Conservation (phyloP, 2,888 invertebrate genomes). For the Gnatocerus cornutus region DNA sequence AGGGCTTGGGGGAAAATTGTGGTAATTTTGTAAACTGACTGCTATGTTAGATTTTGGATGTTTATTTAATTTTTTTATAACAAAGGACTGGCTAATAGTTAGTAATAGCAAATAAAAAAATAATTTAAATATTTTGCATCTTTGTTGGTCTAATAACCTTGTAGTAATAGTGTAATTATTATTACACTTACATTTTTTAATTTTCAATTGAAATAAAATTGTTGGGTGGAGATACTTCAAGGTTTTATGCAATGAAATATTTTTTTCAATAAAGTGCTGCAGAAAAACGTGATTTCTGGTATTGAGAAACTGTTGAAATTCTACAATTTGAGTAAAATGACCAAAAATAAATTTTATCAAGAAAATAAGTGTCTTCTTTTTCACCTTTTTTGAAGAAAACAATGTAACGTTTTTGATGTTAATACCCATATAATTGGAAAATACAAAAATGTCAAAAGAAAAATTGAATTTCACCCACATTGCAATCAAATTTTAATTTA, state of each 20-base stretch:
- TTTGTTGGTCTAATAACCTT: conserved; percentile 1
- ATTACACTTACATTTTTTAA: conserved; percentile 35
- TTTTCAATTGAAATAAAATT: conserved; percentile 40
- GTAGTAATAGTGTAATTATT: conserved; percentile 27
- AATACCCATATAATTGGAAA: too few species aligned
- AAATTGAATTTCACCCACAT: too few species aligned
- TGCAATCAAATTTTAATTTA: too few species aligned
- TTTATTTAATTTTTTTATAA: conserved; percentile 24
- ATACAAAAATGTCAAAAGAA: too few species aligned
- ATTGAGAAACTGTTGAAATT: conserved; percentile 1
- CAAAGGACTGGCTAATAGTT: background rate
- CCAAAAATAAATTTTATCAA: too few species aligned
- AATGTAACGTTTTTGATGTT: too few species aligned
- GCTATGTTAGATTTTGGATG: conserved; percentile 28
- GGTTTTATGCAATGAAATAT: conserved; percentile 7
- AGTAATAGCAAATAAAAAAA: conserved; percentile 27
- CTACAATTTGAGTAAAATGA: background rate
- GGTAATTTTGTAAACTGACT: conserved; percentile 27
- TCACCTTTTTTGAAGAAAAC: too few species aligned
- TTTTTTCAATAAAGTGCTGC: conserved; percentile 17
- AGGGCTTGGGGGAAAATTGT: conserved; percentile 37
- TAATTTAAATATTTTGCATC: background rate
- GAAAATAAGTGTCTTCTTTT: too few species aligned
- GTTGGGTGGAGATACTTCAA: conserved; percentile 43
- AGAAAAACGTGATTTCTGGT: conserved; percentile 26